phyloP scores from a whole-genome alignment of 2,888 invertebrate species.

The Cheilosia vulpina region DNA sequence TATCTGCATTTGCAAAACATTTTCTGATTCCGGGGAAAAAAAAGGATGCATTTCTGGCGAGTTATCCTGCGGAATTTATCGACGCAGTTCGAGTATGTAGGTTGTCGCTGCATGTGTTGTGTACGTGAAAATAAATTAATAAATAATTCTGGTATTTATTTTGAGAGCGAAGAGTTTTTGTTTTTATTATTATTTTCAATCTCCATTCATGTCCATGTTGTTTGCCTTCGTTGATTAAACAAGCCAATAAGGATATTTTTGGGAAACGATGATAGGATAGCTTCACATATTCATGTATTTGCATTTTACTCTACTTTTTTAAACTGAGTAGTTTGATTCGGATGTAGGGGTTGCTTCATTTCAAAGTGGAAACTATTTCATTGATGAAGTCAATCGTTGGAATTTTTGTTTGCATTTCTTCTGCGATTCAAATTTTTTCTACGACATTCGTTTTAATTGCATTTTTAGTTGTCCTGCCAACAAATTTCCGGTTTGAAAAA shows the following conservation, averaged over 20 bases:
- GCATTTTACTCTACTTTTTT: too few relatives aligned
- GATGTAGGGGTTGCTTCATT: too few relatives aligned
- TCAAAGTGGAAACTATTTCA: too few relatives aligned
- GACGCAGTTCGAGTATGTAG: background rate
- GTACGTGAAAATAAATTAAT: constrained; percentile 2
- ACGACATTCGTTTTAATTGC: too few relatives aligned
- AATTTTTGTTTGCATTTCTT: too few relatives aligned
- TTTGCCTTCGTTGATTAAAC: background rate
- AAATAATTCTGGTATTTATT: constrained; percentile 10
- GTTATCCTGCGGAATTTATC: background rate
- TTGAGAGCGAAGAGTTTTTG: background rate
- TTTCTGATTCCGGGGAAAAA: background rate
- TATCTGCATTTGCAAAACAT: constrained; percentile 36
- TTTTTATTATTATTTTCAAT: background rate
- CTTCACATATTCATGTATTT: too few relatives aligned
- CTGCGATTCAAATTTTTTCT: too few relatives aligned
- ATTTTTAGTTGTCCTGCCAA: too few relatives aligned
- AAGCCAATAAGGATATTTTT: background rate
- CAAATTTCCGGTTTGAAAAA: too few relatives aligned
- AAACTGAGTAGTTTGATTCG: too few relatives aligned
- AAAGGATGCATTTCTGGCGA: background rate
- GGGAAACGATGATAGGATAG: too few relatives aligned
- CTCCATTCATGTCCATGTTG: background rate
- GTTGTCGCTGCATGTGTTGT: background rate
- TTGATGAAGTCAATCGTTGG: too few relatives aligned